Percentiles rank a stretch among this genome's conserved stretches.
Evolutionary conservation across 2,797 vertebrate species (phyloP).

Genomic region (Streptopelia turtur): DNA sequence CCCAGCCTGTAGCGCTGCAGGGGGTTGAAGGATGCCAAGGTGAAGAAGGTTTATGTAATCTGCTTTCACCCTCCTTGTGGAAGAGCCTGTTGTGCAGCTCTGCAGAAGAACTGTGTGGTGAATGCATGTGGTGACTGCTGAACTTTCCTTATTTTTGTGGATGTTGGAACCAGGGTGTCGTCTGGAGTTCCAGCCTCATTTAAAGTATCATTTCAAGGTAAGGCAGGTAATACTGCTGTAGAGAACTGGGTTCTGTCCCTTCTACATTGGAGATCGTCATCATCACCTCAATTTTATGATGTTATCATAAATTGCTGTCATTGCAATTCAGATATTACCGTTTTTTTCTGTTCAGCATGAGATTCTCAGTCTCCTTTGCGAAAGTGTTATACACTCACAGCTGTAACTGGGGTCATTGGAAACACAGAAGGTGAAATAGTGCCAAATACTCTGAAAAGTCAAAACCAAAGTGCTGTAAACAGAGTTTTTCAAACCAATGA

Average conservation of each 20-base stretch:
- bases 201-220: background rate
- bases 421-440: background rate
- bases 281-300: background rate
- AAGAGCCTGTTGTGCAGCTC: background rate
- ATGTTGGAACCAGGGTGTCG: background rate
- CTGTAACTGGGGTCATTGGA: background rate
- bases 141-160: background rate
- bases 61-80: background rate
- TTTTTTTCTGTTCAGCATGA: background rate
- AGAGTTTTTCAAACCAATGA: background rate
- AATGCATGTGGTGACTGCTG: background rate
- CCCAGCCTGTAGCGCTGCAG: too few relatives aligned
- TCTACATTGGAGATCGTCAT: background rate
- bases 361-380: background rate
- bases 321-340: background rate
- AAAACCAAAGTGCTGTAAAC: background rate
- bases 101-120: background rate
- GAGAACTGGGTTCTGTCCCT: background rate
- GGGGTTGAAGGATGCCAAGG: rapidly evolving
- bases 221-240: background rate
- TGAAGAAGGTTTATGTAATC: background rate
- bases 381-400: background rate
- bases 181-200: background rate
- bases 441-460: background rate
- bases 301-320: background rate